Evolutionary conservation across 2,797 vertebrate genomes (phyloP), one percentile per base, ranked within the genome.

Genomic region (Sciurus vulgaris): DNA sequence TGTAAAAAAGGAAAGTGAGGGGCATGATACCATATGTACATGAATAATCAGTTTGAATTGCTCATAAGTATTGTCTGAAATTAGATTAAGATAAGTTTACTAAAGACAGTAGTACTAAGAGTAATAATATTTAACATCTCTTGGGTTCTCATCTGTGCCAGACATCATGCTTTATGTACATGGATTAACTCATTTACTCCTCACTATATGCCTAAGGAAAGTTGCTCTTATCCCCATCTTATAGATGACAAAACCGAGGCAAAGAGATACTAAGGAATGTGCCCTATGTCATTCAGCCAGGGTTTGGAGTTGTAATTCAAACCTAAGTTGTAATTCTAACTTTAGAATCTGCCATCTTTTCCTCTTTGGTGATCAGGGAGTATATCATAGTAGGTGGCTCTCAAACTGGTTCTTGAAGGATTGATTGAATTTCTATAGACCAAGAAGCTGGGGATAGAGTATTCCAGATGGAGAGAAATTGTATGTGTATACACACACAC

Each of bases 231-330:
- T 95, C 33, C 35, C 33, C 38, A 47, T 89, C 17, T 92, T 94
- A 92, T 30, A 85, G 85, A 70, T 78, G 73, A 93, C 83, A 89
- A 96, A 97, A 96, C 54, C 35, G 76, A 95, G 78, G 67, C 82
- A 95, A 96, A 92, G 70, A 82, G 73, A 35, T 85, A 44, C 89
- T 88, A 89, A 97, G 28, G 22, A 83, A 86, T 90, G 30, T 96
- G 56, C 51, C 65, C 47, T 63, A 18, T 86, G 79, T 85, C 81
- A 76, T 28, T 96, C 38, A 47, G 86, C 38, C 47, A 84, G 26
- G 84, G 35, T 72, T 49, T 97, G 83, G 54, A 94, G 41, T 73
- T 95, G 26, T 89, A 86, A 86, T 86, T 96, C 70, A 91, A 86
- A 93, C 54, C 26, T 33, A 89, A 14, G 84, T 81, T 93, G 33